Evolutionary conservation across 2,888 invertebrate species (phyloP), one percentile per base, ranked within the genome.

Genomic region (Plagiodera versicolora): DNA sequence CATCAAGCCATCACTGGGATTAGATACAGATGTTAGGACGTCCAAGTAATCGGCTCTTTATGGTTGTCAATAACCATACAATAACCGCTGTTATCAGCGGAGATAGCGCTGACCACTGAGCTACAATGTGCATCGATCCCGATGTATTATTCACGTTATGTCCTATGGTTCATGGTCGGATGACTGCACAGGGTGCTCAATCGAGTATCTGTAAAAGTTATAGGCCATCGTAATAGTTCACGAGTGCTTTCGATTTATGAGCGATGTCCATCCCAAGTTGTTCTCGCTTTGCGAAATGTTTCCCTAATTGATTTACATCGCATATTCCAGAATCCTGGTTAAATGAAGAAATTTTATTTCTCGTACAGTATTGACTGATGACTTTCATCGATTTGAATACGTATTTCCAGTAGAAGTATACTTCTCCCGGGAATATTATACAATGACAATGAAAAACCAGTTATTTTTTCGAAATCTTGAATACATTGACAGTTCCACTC

Each of bases 61-160:
- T 73, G 72, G 72, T 61, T 73, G 73, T 73, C 77, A 77, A 77
- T 77, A 78, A 78, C 77, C 75, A 70, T 77, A 74, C 74, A 76
- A 76, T 77, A 77, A 75, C 75, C 73, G 65, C 66, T 68, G 73
- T 77, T 77, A 78, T 77, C 77, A 74, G 74, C 72, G 67, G 52
- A 72, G 72, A 74, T 72, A 74, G 70, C 68, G 62, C 64, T 50
- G 64, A 56, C 62, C 69, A 73, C 68, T 67, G 63, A 64, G 69
- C 62, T 65, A 73, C 73, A 52, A 58, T 75, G 75, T 75, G 72
- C 73, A 69, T 67, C 65, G 61, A 63, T 68, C 64, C 64, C 55
- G 68, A 68, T 71, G 66, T 70, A 65, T 70, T 67, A 44, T 44
- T 44, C 44, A 44, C 20, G 44, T 53, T 53, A 53, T 53, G 30